Evolutionary conservation across 2,797 vertebrate genomes (phyloP), one percentile per base, ranked within the genome.

Genomic region (Poecilia gillii): DNA sequence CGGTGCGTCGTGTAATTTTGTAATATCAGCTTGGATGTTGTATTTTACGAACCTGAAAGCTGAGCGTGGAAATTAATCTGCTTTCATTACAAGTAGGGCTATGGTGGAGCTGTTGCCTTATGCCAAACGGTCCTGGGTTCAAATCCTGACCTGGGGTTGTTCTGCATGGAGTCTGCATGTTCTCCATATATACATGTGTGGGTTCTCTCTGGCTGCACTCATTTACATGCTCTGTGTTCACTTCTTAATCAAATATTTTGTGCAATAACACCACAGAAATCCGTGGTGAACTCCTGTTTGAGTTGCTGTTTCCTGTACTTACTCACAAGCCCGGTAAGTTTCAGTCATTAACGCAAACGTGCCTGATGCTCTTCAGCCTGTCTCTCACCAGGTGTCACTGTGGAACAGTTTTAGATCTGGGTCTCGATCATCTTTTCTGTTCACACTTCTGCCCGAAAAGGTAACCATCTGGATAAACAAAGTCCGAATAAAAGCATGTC

Each of bases 341-440:
- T 3, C n/a, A 57, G 31, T 36, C 4, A 33, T 18, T 59, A 7
- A 31, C 72, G n/a, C 51, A 57, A 25, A 71, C 57, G 64, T 51
- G 84, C 23, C 31, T 77, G 43, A 1, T 83, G 89, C 62, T 80
- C 23, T 91, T 81, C 68, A 11, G 8, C 8, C 2, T 31, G 0
- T 41, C 8, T 59, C 20, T 78, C 94, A 85, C 73, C 72, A 91
- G 92, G 86, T 81, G 92, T 85, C 92, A 62, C 89, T 86, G 82
- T 85, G 84, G 70, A 84, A 79, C 81, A 85, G 51, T 73, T 81
- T 82, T 84, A 81, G 4, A 64, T 9, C 0, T 3, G 6, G 3
- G 3, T 71, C 0, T 25, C 2, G 2, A 1, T 7, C 20, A 46
- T 81, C 41, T 53, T 55, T 16, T 18, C 23, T 25, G 39, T 3